These are phyloP conservation scores for Metopia argyrocephala DNA, from an alignment of 2,888 invertebrate genomes.

Conservation along the genomic window DNA sequence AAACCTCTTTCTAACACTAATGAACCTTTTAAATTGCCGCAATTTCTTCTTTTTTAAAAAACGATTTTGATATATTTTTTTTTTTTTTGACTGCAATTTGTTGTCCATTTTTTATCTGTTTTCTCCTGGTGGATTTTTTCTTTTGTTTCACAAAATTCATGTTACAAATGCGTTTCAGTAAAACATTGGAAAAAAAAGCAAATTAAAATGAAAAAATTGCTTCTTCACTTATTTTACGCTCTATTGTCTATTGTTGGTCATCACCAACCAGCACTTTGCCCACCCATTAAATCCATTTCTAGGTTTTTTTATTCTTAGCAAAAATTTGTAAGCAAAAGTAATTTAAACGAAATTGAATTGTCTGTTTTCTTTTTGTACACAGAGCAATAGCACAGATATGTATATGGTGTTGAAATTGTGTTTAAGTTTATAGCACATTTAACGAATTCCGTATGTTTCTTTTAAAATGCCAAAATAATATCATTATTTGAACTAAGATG, in stretches of 20 bases:
- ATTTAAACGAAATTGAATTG: slow-evolving; percentile 75
- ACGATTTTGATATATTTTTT: slow-evolving; percentile 43
- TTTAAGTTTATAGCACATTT: slow-evolving; percentile 3
- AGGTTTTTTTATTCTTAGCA: slow-evolving; percentile 2
- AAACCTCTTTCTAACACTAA: slow-evolving; percentile 43
- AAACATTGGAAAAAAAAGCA: not conserved
- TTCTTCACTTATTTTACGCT: slow-evolving; percentile 75
- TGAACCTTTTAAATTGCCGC: slow-evolving; percentile 56
- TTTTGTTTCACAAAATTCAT: slow-evolving; percentile 39
- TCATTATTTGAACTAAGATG: too few relatives aligned
- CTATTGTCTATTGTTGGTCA: slow-evolving; percentile 73
- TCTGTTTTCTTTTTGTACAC: slow-evolving; percentile 34
- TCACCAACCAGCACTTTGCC: slow-evolving; percentile 68
- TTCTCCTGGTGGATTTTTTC: slow-evolving; percentile 63
- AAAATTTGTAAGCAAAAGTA: slow-evolving; percentile 66
- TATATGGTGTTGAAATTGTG: slow-evolving; percentile 23
- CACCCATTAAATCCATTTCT: slow-evolving; percentile 27
- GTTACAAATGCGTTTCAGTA: slow-evolving; percentile 14
- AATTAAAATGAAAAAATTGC: slow-evolving; percentile 61
- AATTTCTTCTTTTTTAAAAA: slow-evolving; percentile 19
- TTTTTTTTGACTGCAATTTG: slow-evolving; percentile 59
- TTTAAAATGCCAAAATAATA: too few relatives aligned
- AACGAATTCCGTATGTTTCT: too few relatives aligned
- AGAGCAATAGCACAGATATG: too few relatives aligned
- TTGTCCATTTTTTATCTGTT: slow-evolving; percentile 76